Base-by-base conservation (phyloP, 2,113 vertebrate species). In the Rhagologus leucostigma region DNA sequence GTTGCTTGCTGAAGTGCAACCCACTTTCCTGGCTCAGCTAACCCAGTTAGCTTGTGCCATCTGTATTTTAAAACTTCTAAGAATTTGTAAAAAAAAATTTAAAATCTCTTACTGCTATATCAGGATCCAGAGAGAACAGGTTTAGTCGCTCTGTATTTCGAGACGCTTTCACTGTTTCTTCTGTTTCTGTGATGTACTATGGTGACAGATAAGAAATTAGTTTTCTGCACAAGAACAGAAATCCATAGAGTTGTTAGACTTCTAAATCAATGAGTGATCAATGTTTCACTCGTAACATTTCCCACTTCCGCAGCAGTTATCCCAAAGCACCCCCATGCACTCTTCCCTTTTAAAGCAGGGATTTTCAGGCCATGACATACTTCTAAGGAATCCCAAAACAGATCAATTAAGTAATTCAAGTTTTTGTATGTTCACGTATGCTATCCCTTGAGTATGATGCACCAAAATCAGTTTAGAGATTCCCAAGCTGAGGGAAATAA, bases 101-200 rank as follows among this genome's bases (percentile, higher is more conserved):
- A 55, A 20, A 20, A 32, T 26, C 19, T 94, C 99, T 97, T 98
- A 99, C 99, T 50, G 98, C 98, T 90, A 99, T 99, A 85, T 99
- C 99, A 42, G 99, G 99, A 95, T 99, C 99, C 94, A 99, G 97
- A 1, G 99, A 99, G 96, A 99, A 99, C 60, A 99, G 98, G 95
- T 99, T 99, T 19, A 99, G 93, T 29, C 99, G 97, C 86, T 99
- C 99, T 79, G 98, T 94, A 94, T 98, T 98, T 92, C 99, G 98
- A 71, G 98, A 98, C 30, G 97, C 97, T 96, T 98, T 98, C 75
- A 99, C 98, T 9, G 97, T 97, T 87, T 99, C 99, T 95, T 99
- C 99, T 23, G 99, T 99, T 98, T 99, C 99, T 33, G 98, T 98
- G 95, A 99, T 98, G 88, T 99, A 99, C 99, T 99, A 59, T 30